phyloP scores from a whole-genome alignment of 30 jellyfish, hydroid and myxozoan genomes.

The Cassiopea andromeda region DNA sequence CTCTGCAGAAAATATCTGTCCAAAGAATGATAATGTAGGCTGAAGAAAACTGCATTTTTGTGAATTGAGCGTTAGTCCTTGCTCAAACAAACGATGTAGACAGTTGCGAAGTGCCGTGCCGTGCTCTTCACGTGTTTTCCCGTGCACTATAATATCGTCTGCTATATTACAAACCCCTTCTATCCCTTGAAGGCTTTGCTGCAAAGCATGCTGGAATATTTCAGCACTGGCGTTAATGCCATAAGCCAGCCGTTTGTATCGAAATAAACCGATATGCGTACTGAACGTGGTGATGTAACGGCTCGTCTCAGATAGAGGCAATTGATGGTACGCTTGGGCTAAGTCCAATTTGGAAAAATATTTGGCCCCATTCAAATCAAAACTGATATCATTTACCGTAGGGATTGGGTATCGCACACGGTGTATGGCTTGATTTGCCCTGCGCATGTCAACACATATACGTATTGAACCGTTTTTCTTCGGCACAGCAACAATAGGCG shows the following conservation, averaged over 20 bases:
- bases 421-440: constrained; percentile 49
- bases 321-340: constrained; percentile 59
- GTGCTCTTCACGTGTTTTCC: constrained; percentile 52
- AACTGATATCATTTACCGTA: constrained; percentile 58
- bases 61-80: constrained; percentile 46
- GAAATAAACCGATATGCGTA: constrained; percentile 45
- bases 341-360: constrained; percentile 56
- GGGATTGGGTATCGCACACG: constrained; percentile 64
- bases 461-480: constrained; percentile 28
- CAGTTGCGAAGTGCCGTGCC: constrained; percentile 32
- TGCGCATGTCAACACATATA: constrained; percentile 61
- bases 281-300: constrained; percentile 65
- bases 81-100: constrained; percentile 43
- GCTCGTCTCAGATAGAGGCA: constrained; percentile 38
- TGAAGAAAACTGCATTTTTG: constrained; percentile 34
- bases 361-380: constrained; percentile 45
- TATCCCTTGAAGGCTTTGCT: constrained; percentile 47
- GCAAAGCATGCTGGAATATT: constrained; percentile 54
- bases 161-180: constrained; percentile 57
- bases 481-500: constrained; percentile 64
- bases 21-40: constrained; percentile 29
- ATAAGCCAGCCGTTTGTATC: constrained; percentile 35
- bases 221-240: constrained; percentile 52
- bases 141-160: constrained; percentile 71
- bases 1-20: constrained; percentile 49